phyloP scores from a whole-genome alignment of 1,140 invertebrate species.

The Ceratina australensis region DNA sequence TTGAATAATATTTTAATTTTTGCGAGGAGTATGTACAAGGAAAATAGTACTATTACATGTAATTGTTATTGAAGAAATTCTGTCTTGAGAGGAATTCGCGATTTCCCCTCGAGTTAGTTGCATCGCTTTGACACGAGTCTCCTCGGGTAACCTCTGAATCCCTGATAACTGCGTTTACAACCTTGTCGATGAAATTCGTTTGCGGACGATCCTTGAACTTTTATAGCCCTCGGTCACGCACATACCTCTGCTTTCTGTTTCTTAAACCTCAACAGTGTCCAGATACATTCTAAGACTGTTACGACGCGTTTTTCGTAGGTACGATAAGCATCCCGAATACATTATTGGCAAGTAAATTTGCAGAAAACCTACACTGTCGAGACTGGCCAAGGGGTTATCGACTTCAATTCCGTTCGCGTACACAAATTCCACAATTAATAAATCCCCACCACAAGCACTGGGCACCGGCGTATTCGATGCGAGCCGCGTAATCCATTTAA shows the following conservation, averaged over 20 bases:
- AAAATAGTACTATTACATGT: slow-evolving; percentile 7
- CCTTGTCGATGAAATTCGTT: too few relatives aligned
- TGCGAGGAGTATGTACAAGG: too few relatives aligned
- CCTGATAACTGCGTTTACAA: not conserved
- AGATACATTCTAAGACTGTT: too few relatives aligned
- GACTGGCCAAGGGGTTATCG: not conserved
- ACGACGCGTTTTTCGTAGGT: too few relatives aligned
- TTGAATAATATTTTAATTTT: too few relatives aligned
- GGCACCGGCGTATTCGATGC: not conserved
- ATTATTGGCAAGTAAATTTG: not conserved
- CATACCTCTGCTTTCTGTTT: too few relatives aligned
- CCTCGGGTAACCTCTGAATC: not conserved
- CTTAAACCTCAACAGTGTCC: too few relatives aligned
- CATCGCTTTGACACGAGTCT: not conserved
- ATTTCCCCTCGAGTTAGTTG: too few relatives aligned
- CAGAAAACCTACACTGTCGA: not conserved
- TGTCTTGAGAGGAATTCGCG: not conserved
- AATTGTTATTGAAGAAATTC: slow-evolving; percentile 36
- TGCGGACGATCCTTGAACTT: too few relatives aligned
- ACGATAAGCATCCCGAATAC: not conserved
- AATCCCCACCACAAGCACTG: not conserved
- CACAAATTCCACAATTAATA: slow-evolving; percentile 41
- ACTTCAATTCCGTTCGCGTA: not conserved
- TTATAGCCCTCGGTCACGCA: too few relatives aligned
- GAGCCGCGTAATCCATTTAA: slow-evolving; percentile 25